Percentiles rank a stretch among this genome's conserved stretches.
Evolutionary conservation across 2,888 invertebrate genomes (phyloP).

Genomic region (Polymixis flavicincta): DNA sequence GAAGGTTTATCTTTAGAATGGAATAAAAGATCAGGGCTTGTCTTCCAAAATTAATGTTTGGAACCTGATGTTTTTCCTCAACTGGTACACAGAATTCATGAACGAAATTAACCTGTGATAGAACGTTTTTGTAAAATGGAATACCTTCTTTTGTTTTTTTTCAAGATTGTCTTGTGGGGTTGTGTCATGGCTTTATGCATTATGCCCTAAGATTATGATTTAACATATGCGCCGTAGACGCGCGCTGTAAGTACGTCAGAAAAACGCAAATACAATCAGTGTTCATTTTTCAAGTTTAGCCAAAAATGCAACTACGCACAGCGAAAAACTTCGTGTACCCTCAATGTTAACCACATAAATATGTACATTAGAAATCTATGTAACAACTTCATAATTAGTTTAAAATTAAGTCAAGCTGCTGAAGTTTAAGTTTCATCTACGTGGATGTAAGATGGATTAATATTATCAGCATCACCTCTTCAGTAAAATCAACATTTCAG

Average conservation of each 20-base stretch:
- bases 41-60: too few species aligned
- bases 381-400: background rate
- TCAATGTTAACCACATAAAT: background rate
- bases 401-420: background rate
- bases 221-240: background rate
- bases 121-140: background rate
- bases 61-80: too few species aligned
- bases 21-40: background rate
- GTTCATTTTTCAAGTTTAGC: background rate
- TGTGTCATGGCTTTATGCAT: background rate
- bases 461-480: background rate
- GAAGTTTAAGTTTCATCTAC: background rate
- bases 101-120: background rate
- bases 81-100: background rate
- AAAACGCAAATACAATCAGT: background rate
- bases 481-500: conserved; percentile 11
- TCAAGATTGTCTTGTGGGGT: background rate
- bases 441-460: background rate
- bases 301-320: background rate
- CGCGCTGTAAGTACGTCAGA: background rate
- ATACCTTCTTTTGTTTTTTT: background rate
- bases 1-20: background rate
- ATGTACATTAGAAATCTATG: background rate
- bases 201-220: too few species aligned
- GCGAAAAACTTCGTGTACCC: background rate